Base-by-base conservation (phyloP, 2,113 vertebrate species). In the Rhynchopsitta pachyrhyncha region DNA sequence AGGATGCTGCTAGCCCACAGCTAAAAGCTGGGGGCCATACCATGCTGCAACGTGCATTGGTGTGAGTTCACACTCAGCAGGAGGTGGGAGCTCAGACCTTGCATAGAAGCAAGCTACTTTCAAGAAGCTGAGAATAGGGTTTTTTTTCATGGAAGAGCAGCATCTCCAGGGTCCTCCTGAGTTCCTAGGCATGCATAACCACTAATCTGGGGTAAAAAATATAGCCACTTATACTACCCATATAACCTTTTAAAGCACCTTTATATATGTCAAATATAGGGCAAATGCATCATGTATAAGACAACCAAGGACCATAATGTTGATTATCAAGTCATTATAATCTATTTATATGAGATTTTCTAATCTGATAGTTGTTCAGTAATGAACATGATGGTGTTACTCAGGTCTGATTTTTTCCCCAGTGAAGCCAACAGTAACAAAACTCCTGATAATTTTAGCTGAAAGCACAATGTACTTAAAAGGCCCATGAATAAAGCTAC, bases 111-210 rank as follows among this genome's bases (percentile, higher is more conserved):
- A 68, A 70, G 52, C 20, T 55, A 29, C 41, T 37, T 62, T 15
- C n/a, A 53, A 71, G 64, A 37, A 59, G 49, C 49, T 24, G 39
- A 53, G 37, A 25, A 15, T 15, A 13, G 27, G 63, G 33, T 17
- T 39, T 60, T 60, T 13, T 46, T 68, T 68, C 3, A 1, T 53
- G 18, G 35, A 90, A 79, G 3, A 62, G 17, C 10, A 39, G 15
- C 29, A 83, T n/a, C 33, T 42, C 42, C 28, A 55, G 47, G 6
- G 11, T 35, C 23, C 20, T 75, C 29, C n/a, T 59, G 66, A n/a
- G 18, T 39, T 68, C 23, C 35, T 66, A 1, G 19, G 14, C 0
- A 0, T 11, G 42, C 11, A 39, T 14, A 80, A 27, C 7, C 41
- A 39, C 16, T 24, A 23, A 63, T 29, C 9, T 22, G 20, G 15